Percentiles rank a stretch among this genome's conserved stretches.
Conservation (phyloP, 2,113 vertebrate genomes). For the Entosphenus tridentatus region DNA sequence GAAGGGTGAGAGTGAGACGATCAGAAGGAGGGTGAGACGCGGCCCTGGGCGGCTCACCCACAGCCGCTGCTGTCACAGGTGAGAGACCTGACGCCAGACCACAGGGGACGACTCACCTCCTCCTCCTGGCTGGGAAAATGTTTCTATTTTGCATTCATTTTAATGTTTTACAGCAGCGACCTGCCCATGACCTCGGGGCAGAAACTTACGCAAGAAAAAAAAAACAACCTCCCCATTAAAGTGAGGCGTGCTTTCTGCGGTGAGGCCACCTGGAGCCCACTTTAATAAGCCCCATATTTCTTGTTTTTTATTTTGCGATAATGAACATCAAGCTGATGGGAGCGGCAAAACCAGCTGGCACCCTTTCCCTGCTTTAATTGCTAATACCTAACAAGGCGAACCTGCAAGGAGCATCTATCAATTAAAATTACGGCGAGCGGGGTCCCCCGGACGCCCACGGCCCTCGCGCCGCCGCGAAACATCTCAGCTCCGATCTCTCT, state of each 20-base stretch:
- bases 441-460: too few relatives aligned
- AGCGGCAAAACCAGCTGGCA: slow-evolving; percentile 1
- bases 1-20: too few relatives aligned
- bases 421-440: neutral
- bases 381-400: slow-evolving; percentile 5
- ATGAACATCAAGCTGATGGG: slow-evolving; percentile 6
- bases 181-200: slow-evolving; percentile 3
- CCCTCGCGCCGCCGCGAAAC: too few relatives aligned
- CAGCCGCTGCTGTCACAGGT: too few relatives aligned
- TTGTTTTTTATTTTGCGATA: slow-evolving; percentile 4
- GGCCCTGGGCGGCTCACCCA: too few relatives aligned
- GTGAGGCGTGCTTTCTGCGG: neutral
- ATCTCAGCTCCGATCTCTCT: too few relatives aligned
- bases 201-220: neutral
- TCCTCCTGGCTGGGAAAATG: too few relatives aligned
- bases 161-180: neutral
- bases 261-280: neutral
- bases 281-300: slow-evolving; percentile 6
- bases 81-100: too few relatives aligned
- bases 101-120: too few relatives aligned
- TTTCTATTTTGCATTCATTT: too few relatives aligned
- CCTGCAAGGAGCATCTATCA: slow-evolving; percentile 2
- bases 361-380: slow-evolving; percentile 1
- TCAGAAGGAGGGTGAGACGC: too few relatives aligned
- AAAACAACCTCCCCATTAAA: too few relatives aligned